A percentile compares a stretch with the other conserved stretches of the same genome.
These are phyloP conservation scores for Agrotis exclamationis DNA, from an alignment of 2,888 invertebrate genomes.

Conservation along the genomic window DNA sequence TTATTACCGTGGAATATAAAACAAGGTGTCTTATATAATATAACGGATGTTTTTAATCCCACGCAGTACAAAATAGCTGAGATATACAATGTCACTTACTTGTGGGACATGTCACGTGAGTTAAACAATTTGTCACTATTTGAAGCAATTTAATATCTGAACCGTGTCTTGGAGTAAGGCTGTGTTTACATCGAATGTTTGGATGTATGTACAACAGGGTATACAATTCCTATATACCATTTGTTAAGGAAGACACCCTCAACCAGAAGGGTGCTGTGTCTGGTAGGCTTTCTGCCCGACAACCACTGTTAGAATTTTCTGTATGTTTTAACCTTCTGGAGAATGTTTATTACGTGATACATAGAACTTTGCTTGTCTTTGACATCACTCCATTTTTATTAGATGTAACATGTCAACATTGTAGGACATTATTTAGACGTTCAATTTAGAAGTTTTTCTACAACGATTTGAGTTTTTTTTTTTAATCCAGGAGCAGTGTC, in stretches of 20 bases:
- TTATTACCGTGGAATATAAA: slow-evolving; percentile 33
- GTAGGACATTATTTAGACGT: background rate
- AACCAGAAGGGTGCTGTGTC: no score
- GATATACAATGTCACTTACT: slow-evolving; percentile 27
- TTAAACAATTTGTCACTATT: slow-evolving; percentile 59
- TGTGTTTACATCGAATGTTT: background rate
- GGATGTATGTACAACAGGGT: no score
- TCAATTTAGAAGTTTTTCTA: no score
- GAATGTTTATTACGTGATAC: no score
- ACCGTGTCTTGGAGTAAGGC: slow-evolving; percentile 30
- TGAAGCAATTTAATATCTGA: slow-evolving; percentile 57
- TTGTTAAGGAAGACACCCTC: no score
- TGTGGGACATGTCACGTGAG: slow-evolving; percentile 17
- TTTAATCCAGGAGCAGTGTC: no score
- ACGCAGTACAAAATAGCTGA: slow-evolving; percentile 23
- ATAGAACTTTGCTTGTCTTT: no score
- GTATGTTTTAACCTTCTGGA: no score
- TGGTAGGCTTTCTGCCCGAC: no score
- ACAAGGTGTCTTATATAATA: background rate
- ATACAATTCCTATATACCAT: no score
- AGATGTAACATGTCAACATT: background rate
- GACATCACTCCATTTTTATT: background rate
- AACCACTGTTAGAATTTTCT: no score
- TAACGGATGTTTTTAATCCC: slow-evolving; percentile 33
- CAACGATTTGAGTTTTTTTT: no score